Evolutionary conservation across 2,113 vertebrate genomes (phyloP), one percentile per base, ranked within the genome.

Genomic region (Pteropus alecto): DNA sequence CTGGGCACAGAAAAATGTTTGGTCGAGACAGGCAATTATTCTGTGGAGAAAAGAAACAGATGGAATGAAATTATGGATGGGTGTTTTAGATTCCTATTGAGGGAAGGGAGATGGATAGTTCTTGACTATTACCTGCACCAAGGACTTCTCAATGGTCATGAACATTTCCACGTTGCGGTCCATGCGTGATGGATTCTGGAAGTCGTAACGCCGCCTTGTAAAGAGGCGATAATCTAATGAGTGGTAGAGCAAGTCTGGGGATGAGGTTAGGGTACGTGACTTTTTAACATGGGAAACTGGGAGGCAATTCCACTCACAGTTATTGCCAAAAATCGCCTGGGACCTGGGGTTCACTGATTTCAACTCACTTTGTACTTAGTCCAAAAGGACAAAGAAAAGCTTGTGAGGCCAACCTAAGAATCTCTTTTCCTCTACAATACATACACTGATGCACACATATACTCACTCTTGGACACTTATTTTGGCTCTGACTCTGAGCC

Each of bases 151-250:
- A 76, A 99, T 99, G 70, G 99, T 99, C 99, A 99, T 99, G 98
- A 99, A 99, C 99, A 99, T 99, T 98, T 99, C 99, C 96, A 99
- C 99, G 61, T 99, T 99, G 90, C 99, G 99, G 97, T 99, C 99
- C 99, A 99, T 99, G 96, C 99, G 99, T 5, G 99, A 99, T 3
- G 99, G 99, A 98, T 99, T 99, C 98, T 99, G 99, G 98, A 99
- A 99, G 98, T 99, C 99, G 98, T 99, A 99, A 98, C 99, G 99
- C 98, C 99, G 98, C 99, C 99, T 99, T 98, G 97, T 98, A 98
- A 98, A 98, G 98, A 99, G 98, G 99, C 97, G 98, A 98, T 98
- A 98, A 89, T 82, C 98, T 98, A 99, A 94, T 98, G 93, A 98
- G 97, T 97, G 93, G 67, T 63, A 93, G 63, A 96, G 96, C 96